A percentile compares a stretch with the other conserved stretches of the same genome.
Conservation (phyloP, 2,113 vertebrate genomes). For the Hydrochoerus hydrochaeris region DNA sequence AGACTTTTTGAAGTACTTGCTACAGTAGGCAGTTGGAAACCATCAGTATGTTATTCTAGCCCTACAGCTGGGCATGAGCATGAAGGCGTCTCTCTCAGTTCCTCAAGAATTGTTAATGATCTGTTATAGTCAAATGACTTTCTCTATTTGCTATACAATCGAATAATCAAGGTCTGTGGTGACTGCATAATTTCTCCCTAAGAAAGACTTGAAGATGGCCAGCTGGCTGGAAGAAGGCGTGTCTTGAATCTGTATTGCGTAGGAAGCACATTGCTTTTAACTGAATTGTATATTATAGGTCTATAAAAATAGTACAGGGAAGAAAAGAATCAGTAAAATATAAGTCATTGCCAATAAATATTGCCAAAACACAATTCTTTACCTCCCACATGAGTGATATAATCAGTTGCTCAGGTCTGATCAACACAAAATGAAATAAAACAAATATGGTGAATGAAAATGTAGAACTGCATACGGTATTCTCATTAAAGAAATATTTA, state of each 20-base stretch:
- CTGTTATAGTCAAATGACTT: constrained; percentile 2
- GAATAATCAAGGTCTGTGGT: constrained; percentile 8
- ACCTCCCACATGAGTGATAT: neutral
- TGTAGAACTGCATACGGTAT: neutral
- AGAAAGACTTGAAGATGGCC: constrained; percentile 5
- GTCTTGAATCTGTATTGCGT: neutral
- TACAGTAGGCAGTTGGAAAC: constrained; percentile 16
- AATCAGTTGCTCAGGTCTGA: constrained; percentile 8
- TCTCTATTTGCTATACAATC: neutral
- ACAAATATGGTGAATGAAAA: constrained; percentile 35
- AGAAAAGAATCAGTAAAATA: constrained; percentile 44
- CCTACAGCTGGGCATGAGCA: neutral
- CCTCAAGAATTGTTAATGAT: neutral
- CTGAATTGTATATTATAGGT: neutral
- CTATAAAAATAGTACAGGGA: constrained; percentile 30
- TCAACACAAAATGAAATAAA: constrained; percentile 53
- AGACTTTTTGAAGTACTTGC: neutral
- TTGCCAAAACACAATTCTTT: constrained; percentile 56
- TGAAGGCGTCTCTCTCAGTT: constrained; percentile 8
- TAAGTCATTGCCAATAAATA: constrained; percentile 32
- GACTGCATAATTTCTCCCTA: neutral
- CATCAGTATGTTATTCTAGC: neutral
- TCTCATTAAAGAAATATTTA: neutral
- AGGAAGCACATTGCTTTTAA: constrained; percentile 16
- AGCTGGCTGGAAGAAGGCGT: neutral